Conservation (phyloP, 2,888 invertebrate species). For the Caenorhabditis auriculariae region DNA sequence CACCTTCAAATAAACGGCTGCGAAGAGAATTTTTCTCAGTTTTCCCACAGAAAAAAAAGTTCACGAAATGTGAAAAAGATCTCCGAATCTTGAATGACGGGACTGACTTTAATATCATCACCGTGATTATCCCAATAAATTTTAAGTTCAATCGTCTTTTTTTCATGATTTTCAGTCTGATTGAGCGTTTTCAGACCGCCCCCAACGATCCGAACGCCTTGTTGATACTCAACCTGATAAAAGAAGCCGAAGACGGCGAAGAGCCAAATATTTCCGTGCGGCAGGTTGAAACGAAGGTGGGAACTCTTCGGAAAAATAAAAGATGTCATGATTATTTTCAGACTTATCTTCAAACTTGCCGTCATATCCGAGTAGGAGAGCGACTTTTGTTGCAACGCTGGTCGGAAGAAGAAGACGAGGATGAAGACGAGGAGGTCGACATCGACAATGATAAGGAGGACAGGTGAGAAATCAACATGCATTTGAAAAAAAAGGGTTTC, state of each 20-base stretch:
- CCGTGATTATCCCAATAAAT: too few relatives aligned
- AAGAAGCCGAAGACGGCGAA: constrained; percentile 41
- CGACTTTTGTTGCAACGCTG: constrained; percentile 14
- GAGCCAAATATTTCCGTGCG: constrained; percentile 47
- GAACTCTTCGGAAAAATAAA: not conserved
- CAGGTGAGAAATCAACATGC: constrained; percentile 1
- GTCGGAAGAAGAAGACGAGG: constrained; percentile 27
- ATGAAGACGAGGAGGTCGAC: constrained; percentile 31
- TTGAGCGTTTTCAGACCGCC: constrained; percentile 30
- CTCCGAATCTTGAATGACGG: too few relatives aligned
- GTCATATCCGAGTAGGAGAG: constrained; percentile 41
- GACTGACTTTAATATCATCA: too few relatives aligned
- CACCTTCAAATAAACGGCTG: too few relatives aligned
- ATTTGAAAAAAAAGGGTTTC: not conserved
- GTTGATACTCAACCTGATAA: constrained; percentile 53
- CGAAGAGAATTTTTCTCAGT: too few relatives aligned
- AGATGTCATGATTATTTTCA: constrained; percentile 16
- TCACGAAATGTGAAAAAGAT: too few relatives aligned
- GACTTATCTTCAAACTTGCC: constrained; percentile 50
- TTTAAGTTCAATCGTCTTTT: too few relatives aligned
- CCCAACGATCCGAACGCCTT: constrained; percentile 53
- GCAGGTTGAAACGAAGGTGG: constrained; percentile 44
- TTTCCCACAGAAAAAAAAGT: too few relatives aligned
- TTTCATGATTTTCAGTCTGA: too few relatives aligned
- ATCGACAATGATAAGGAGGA: constrained; percentile 14